Conservation (phyloP, 2,113 vertebrate species). For the Osmerus mordax region DNA sequence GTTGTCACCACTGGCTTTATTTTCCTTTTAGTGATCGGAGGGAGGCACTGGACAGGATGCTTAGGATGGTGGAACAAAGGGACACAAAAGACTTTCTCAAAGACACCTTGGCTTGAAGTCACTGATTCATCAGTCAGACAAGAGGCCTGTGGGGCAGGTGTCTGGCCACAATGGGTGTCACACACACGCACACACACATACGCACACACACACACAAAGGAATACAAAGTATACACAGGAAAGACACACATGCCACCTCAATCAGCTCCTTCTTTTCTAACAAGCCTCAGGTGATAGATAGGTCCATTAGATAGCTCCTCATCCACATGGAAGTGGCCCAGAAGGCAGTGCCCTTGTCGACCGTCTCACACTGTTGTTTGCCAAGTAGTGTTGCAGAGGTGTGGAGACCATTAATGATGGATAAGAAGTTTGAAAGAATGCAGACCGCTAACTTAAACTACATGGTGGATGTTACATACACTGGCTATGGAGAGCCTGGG, state of each 20-base stretch:
- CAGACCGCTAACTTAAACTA: no score
- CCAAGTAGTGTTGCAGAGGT: slow-evolving; percentile 23
- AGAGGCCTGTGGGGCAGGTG: slow-evolving; percentile 66
- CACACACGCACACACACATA: slow-evolving; percentile 36
- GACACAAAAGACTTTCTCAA: slow-evolving; percentile 66
- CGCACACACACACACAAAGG: not conserved
- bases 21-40: slow-evolving; percentile 52
- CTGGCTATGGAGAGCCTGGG: no score
- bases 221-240: not conserved
- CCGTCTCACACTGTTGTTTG: slow-evolving; percentile 24
- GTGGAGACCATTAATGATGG: not conserved
- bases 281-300: slow-evolving; percentile 54
- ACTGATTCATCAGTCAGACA: slow-evolving; percentile 69
- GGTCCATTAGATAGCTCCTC: slow-evolving; percentile 45
- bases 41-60: slow-evolving; percentile 56
- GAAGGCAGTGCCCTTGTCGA: slow-evolving; percentile 19
- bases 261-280: slow-evolving; percentile 53
- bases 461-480: slow-evolving; percentile 24
- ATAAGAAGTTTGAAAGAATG: slow-evolving; percentile 4
- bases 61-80: slow-evolving; percentile 60
- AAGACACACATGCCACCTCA: slow-evolving; percentile 50
- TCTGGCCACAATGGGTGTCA: slow-evolving; percentile 64
- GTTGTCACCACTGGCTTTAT: slow-evolving; percentile 60
- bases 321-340: slow-evolving; percentile 43
- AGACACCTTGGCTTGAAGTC: slow-evolving; percentile 71